Evolutionary conservation across 2,113 vertebrate genomes (phyloP).

Genomic region (Lampris incognitus): DNA sequence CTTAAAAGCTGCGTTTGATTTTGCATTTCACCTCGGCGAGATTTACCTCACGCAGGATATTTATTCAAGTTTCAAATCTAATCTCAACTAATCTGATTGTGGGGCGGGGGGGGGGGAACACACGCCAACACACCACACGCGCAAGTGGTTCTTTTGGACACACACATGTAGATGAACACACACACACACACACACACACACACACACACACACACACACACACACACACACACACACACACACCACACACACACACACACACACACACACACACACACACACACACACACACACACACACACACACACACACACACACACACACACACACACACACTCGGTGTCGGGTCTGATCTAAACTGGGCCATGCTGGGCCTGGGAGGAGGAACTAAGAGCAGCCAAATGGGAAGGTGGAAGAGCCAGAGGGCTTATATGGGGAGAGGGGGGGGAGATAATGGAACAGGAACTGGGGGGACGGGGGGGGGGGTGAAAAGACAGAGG

Average conservation of each 20-base stretch:
- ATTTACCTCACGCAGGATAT: background rate
- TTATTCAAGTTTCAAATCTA: background rate
- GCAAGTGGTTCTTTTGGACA: background rate
- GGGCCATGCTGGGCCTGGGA: slow-evolving; percentile 60
- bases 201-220: slow-evolving; percentile 9
- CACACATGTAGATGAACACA: too few relatives aligned
- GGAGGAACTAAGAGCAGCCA: slow-evolving; percentile 56
- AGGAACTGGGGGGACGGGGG: slow-evolving; percentile 14
- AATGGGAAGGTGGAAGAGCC: slow-evolving; percentile 45
- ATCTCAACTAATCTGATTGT: slow-evolving; percentile 14
- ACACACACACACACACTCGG: background rate
- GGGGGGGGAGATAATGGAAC: slow-evolving; percentile 22
- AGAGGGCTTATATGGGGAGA: slow-evolving; percentile 48
- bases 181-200: slow-evolving; percentile 7
- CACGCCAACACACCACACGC: background rate
- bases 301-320: too few relatives aligned
- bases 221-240: slow-evolving; percentile 9
- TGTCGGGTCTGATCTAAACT: slow-evolving; percentile 46
- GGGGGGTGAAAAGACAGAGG: slow-evolving; percentile 3
- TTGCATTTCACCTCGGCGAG: background rate
- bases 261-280: too few relatives aligned
- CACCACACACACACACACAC: too few relatives aligned
- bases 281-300: too few relatives aligned
- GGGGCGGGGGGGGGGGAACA: too few relatives aligned
- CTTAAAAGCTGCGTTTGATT: background rate